Evolutionary conservation across 2,797 vertebrate species (phyloP).

Genomic region (Alca torda): DNA sequence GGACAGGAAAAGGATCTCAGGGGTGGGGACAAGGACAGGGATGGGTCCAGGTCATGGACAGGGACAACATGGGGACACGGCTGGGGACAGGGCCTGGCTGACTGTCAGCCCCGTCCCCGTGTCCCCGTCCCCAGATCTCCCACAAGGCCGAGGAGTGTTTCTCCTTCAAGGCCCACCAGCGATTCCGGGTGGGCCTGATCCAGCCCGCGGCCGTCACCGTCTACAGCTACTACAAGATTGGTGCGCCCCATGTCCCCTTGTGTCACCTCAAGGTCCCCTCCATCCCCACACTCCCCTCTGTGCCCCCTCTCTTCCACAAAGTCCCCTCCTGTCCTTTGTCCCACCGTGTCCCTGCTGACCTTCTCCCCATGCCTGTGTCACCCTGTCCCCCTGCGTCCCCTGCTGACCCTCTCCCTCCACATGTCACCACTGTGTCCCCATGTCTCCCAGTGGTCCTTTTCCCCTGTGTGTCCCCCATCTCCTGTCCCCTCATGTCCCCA

Average conservation of each 20-base stretch:
- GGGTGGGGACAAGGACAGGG: background rate
- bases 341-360: background rate
- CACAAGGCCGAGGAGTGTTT: slow-evolving; percentile 27
- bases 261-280: background rate
- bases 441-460: too few species aligned
- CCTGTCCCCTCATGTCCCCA: background rate
- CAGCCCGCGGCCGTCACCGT: slow-evolving; percentile 74
- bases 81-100: background rate
- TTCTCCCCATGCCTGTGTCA: background rate
- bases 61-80: background rate
- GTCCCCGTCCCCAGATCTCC: slow-evolving; percentile 6
- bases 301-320: background rate
- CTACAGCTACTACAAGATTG: slow-evolving; percentile 77
- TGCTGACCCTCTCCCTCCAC: background rate
- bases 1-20: background rate
- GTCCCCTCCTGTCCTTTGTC: background rate
- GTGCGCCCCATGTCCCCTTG: background rate
- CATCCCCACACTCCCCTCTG: background rate
- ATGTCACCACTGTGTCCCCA: background rate
- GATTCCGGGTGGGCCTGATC: slow-evolving; percentile 52
- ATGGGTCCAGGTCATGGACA: background rate
- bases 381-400: background rate
- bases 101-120: background rate
- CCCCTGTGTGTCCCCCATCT: background rate
- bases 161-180: slow-evolving; percentile 55